Evolutionary conservation across 2,797 vertebrate species (phyloP).

Genomic region (Pygocentrus nattereri): DNA sequence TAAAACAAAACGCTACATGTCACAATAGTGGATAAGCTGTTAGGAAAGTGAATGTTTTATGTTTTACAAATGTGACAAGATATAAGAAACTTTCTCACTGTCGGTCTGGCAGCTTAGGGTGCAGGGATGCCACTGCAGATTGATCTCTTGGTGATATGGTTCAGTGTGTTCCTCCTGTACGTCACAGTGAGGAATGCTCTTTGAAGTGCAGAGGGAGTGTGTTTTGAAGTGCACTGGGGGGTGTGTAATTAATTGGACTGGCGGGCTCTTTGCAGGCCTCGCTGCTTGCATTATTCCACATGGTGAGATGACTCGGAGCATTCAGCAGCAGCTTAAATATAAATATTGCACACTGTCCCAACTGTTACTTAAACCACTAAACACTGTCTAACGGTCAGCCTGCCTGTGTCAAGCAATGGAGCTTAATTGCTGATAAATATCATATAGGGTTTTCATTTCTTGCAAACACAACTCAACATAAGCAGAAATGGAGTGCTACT

Average conservation of each 20-base stretch:
- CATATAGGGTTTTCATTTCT: too few relatives aligned
- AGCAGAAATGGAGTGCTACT: not conserved
- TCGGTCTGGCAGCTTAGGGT: slow-evolving; percentile 12
- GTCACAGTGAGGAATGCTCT: slow-evolving; percentile 25
- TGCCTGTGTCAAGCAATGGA: not conserved
- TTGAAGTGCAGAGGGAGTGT: slow-evolving; percentile 41
- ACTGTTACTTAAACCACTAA: slow-evolving; percentile 6
- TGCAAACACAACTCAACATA: too few relatives aligned
- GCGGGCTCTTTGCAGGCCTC: slow-evolving; percentile 47
- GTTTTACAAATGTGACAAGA: not conserved
- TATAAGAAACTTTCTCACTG: not conserved
- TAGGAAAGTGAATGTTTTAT: slow-evolving; percentile 20
- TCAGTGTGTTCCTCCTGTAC: slow-evolving; percentile 27
- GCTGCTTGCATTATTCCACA: slow-evolving; percentile 70
- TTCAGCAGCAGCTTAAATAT: slow-evolving; percentile 64
- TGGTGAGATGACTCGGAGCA: slow-evolving; percentile 68
- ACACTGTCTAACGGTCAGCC: slow-evolving; percentile 51
- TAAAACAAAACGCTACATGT: slow-evolving; percentile 23
- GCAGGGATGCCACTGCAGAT: slow-evolving; percentile 28
- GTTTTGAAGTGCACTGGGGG: slow-evolving; percentile 31
- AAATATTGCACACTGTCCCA: slow-evolving; percentile 43
- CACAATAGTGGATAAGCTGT: slow-evolving; percentile 11
- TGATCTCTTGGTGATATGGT: slow-evolving; percentile 34
- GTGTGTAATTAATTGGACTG: slow-evolving; percentile 41
- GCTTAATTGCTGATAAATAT: not conserved